Conservation (phyloP, 1,140 invertebrate species). For the Drosophila kikkawai region DNA sequence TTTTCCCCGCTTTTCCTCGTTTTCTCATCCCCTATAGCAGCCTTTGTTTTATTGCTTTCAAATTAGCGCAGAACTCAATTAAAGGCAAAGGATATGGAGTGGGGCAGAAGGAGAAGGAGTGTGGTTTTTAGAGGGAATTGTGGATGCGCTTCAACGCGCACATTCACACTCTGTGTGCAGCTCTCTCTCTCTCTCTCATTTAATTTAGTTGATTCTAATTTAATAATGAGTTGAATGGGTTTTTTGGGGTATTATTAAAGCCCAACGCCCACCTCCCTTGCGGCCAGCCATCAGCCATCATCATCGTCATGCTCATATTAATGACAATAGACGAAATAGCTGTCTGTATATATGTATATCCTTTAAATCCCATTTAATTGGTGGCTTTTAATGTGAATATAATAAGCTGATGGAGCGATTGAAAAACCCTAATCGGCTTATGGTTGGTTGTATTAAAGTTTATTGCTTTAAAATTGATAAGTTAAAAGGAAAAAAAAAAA, state of each 20-base stretch:
- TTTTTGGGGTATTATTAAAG: slow-evolving; percentile 17
- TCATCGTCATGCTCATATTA: slow-evolving; percentile 35
- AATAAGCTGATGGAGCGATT: background rate
- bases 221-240: slow-evolving; percentile 67
- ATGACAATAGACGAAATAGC: slow-evolving; percentile 9
- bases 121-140: slow-evolving; percentile 13
- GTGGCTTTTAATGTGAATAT: background rate
- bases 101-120: background rate
- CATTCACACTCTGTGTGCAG: slow-evolving; percentile 18
- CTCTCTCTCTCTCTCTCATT: slow-evolving; percentile 35
- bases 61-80: slow-evolving; percentile 79
- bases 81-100: slow-evolving; percentile 35
- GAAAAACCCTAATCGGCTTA: background rate
- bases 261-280: slow-evolving; percentile 19
- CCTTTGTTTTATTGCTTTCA: slow-evolving; percentile 72
- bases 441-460: background rate
- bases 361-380: slow-evolving; percentile 8
- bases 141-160: slow-evolving; percentile 74
- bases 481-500: too few species aligned
- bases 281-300: slow-evolving; percentile 31
- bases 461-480: background rate
- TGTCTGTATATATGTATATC: background rate
- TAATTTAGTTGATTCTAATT: slow-evolving; percentile 75
- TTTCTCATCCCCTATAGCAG: background rate
- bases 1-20: background rate